Conservation (phyloP, 2,797 vertebrate species). For the Tamandua tetradactyla region DNA sequence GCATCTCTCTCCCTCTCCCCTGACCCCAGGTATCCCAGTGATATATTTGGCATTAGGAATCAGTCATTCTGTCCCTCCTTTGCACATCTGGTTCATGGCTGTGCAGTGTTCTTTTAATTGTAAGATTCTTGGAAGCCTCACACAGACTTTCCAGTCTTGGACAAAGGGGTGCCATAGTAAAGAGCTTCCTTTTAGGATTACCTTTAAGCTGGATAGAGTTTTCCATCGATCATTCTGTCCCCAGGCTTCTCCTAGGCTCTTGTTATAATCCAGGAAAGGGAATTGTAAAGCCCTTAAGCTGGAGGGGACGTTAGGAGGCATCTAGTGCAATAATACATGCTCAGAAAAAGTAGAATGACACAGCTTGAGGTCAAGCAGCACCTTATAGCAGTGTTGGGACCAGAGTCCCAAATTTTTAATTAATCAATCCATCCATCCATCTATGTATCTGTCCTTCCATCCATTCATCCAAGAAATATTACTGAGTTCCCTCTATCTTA, state of each 20-base stretch:
- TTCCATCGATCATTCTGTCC: not conserved
- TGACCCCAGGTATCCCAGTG: not conserved
- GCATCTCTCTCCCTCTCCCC: not conserved
- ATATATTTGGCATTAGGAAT: not conserved
- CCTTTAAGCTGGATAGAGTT: not conserved
- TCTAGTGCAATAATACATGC: not conserved
- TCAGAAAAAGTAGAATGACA: not conserved
- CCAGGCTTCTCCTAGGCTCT: not conserved
- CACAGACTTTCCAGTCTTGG: not conserved
- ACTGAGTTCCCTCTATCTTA: not conserved
- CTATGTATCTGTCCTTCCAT: not conserved
- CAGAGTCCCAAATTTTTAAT: not conserved
- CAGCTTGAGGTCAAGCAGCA: not conserved
- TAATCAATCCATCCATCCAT: not conserved
- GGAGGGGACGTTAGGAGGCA: not conserved
- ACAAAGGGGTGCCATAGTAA: not conserved
- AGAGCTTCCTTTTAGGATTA: not conserved
- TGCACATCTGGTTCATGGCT: not conserved
- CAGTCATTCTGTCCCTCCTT: not conserved
- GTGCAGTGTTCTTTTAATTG: not conserved
- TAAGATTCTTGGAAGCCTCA: not conserved
- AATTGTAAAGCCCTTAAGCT: not conserved
- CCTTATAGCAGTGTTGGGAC: not conserved
- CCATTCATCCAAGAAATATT: not conserved
- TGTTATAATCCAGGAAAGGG: not conserved